phyloP scores from a whole-genome alignment of 2,888 invertebrate genomes.

The Punctoribates punctum region DNA sequence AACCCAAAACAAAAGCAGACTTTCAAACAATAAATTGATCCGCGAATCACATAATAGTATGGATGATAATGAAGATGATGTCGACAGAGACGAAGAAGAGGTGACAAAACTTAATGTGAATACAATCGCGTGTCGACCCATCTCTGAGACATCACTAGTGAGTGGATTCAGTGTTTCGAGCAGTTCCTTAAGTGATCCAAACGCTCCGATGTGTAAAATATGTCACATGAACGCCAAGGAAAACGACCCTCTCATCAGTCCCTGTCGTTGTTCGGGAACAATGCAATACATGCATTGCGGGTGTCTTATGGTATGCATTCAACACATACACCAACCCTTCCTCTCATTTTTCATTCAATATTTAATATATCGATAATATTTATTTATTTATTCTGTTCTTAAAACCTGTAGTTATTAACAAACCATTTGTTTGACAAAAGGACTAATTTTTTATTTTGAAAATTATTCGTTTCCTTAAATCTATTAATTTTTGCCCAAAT shows the following conservation, averaged over 20 bases:
- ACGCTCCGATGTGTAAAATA: constrained; percentile 57
- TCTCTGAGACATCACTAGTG: constrained; percentile 37
- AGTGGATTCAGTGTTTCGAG: constrained; percentile 25
- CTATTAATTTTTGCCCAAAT: neutral
- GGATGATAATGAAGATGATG: constrained; percentile 14
- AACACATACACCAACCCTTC: neutral
- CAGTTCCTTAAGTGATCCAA: constrained; percentile 38
- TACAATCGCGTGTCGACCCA: constrained; percentile 34
- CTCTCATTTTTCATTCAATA: neutral
- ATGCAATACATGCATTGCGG: constrained; percentile 58
- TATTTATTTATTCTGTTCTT: neutral
- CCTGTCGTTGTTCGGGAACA: constrained; percentile 59
- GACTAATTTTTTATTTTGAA: neutral
- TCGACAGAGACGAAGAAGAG: neutral
- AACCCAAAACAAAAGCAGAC: neutral
- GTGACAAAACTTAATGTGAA: neutral
- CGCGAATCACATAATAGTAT: neutral
- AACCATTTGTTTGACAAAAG: neutral
- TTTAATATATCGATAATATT: neutral
- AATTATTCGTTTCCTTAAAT: neutral
- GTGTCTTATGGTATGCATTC: constrained; percentile 56
- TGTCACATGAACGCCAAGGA: constrained; percentile 55
- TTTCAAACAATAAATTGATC: constrained; percentile 14
- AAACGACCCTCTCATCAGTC: constrained; percentile 56
- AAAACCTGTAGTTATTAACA: neutral